These are phyloP conservation scores for Gobius niger DNA, from an alignment of 2,113 vertebrate species.

Conservation along the genomic window DNA sequence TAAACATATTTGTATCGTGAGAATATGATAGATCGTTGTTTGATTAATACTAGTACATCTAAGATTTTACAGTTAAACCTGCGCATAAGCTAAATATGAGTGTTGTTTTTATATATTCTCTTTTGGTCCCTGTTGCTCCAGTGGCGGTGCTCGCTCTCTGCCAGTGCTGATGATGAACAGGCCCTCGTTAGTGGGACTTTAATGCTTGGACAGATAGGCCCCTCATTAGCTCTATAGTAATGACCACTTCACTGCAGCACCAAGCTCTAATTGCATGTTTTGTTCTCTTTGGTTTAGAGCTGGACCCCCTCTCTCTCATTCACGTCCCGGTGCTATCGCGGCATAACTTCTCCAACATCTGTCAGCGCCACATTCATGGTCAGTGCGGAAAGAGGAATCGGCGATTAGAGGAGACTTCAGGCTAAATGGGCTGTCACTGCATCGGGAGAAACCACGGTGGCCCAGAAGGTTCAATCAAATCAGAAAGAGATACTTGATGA, in stretches of 20 bases:
- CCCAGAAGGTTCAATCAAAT: background rate
- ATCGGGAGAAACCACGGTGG: slow-evolving; percentile 58
- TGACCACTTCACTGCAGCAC: slow-evolving; percentile 70
- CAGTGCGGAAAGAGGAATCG: slow-evolving; percentile 52
- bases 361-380: slow-evolving; percentile 57
- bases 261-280: slow-evolving; percentile 74
- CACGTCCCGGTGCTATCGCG: slow-evolving; percentile 40
- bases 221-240: slow-evolving; percentile 78
- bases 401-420: slow-evolving; percentile 51
- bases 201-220: slow-evolving; percentile 75
- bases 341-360: slow-evolving; percentile 47
- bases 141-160: slow-evolving; percentile 48
- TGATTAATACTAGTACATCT: background rate
- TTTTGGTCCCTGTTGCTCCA: slow-evolving; percentile 47
- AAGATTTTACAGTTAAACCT: background rate
- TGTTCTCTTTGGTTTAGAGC: slow-evolving; percentile 60
- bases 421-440: slow-evolving; percentile 64
- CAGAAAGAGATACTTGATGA: background rate
- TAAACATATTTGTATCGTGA: no score
- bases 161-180: slow-evolving; percentile 77
- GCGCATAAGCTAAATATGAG: background rate
- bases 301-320: slow-evolving; percentile 42
- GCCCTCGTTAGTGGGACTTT: slow-evolving; percentile 76
- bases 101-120: slow-evolving; percentile 12
- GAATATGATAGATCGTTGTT: background rate